phyloP scores from a whole-genome alignment of 2,797 vertebrate genomes.

The Emydoidea blandingii region DNA sequence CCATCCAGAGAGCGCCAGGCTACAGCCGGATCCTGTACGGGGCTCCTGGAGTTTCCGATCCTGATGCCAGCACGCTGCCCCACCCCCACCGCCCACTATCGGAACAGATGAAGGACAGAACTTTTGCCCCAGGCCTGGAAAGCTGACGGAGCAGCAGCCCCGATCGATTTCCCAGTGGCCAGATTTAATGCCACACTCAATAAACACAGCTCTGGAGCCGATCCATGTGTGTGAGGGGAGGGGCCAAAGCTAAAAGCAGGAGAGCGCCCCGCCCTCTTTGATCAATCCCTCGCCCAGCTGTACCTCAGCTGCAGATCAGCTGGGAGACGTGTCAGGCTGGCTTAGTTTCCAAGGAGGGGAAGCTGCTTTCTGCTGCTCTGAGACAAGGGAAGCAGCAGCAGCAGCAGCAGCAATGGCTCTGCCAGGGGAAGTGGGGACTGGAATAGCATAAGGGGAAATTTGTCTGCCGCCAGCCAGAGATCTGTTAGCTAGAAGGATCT shows the following conservation, averaged over 20 bases:
- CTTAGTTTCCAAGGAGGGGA: background rate
- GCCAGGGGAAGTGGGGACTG: background rate
- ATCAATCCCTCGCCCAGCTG: background rate
- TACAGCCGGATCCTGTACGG: background rate
- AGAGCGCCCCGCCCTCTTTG: background rate
- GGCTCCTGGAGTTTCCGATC: background rate
- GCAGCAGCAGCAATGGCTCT: background rate
- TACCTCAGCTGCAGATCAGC: background rate
- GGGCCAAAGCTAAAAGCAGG: background rate
- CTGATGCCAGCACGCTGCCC: background rate
- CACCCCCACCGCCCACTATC: background rate
- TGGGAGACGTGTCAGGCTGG: background rate
- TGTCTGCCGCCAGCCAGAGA: background rate
- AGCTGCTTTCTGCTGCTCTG: background rate
- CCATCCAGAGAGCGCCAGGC: background rate
- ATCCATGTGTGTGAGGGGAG: background rate
- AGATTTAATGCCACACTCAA: background rate
- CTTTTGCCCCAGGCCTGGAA: background rate
- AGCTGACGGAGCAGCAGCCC: background rate
- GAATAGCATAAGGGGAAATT: background rate
- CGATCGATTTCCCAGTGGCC: background rate
- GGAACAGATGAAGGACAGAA: background rate
- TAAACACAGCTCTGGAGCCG: background rate
- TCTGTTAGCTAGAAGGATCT: background rate
- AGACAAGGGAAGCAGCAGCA: background rate